Percentiles rank a stretch among this genome's conserved stretches.
Evolutionary conservation across 1,140 invertebrate genomes (phyloP).

Genomic region (Thaumetopoea pityocampa): DNA sequence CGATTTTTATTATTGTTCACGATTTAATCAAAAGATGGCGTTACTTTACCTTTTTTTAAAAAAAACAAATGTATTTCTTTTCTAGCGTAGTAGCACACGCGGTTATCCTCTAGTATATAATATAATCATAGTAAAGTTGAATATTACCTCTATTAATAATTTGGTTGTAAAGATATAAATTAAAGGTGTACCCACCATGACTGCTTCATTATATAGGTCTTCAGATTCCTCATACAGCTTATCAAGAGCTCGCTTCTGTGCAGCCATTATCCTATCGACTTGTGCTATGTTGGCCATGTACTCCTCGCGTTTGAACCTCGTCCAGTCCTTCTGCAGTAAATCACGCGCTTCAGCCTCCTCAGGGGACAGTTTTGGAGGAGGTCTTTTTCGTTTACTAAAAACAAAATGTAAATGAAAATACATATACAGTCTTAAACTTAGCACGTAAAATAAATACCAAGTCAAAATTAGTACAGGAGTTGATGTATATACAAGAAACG

Average conservation of each 20-base stretch:
- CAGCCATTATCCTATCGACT: constrained; percentile 80
- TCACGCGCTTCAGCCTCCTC: constrained; percentile 46
- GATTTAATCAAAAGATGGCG: no score
- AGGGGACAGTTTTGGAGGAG: constrained; percentile 26
- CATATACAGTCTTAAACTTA: no score
- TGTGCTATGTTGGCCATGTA: constrained; percentile 79
- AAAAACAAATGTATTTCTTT: no score
- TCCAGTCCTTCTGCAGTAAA: constrained; percentile 83
- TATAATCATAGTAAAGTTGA: not conserved
- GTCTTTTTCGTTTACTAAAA: constrained; percentile 56
- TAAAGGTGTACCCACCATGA: constrained; percentile 77
- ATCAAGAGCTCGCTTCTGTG: constrained; percentile 86
- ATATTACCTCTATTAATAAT: not conserved
- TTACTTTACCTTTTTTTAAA: no score
- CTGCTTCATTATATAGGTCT: constrained; percentile 88
- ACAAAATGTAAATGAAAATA: not conserved
- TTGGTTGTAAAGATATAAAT: no score
- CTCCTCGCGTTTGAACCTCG: constrained; percentile 80
- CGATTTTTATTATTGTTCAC: no score
- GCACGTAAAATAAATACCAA: no score
- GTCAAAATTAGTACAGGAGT: no score
- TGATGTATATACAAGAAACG: no score
- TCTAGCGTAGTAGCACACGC: no score
- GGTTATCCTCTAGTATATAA: no score
- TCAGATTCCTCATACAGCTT: constrained; percentile 86